Evolutionary conservation across 2,113 vertebrate species (phyloP).

Genomic region (Oceanites oceanicus): DNA sequence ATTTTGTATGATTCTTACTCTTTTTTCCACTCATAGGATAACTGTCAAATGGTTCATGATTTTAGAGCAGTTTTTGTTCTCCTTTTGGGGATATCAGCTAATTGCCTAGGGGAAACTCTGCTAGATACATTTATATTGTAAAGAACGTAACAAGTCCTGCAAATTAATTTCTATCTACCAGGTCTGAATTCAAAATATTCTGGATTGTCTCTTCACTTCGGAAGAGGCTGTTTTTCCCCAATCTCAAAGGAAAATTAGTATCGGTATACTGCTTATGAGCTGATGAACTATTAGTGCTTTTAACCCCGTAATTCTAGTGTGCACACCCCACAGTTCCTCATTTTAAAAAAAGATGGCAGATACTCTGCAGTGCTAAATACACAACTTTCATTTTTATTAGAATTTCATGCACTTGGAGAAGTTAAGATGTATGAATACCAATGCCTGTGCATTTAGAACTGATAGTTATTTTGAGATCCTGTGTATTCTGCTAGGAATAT

Average conservation of each 20-base stretch:
- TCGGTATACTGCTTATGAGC: accelerated
- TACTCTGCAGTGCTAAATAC: neutral
- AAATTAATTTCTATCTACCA: neutral
- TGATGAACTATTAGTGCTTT: neutral
- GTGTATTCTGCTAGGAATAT: neutral
- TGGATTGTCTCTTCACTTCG: neutral
- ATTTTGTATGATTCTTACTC: neutral
- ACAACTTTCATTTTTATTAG: neutral
- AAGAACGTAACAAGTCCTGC: neutral
- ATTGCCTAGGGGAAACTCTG: neutral
- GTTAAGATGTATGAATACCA: neutral
- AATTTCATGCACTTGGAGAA: neutral
- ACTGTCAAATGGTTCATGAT: neutral
- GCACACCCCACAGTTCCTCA: neutral
- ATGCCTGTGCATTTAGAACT: neutral
- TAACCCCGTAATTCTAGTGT: neutral
- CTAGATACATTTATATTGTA: neutral
- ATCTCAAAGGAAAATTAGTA: neutral
- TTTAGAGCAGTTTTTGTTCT: neutral
- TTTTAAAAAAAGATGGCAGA: neutral
- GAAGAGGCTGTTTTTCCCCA: neutral
- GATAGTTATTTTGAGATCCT: neutral
- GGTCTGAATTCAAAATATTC: neutral
- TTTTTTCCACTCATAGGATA: neutral
- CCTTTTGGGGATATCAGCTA: neutral